These are phyloP conservation scores for Anarrhichthys ocellatus DNA, from an alignment of 2,113 vertebrate species.

Conservation along the genomic window DNA sequence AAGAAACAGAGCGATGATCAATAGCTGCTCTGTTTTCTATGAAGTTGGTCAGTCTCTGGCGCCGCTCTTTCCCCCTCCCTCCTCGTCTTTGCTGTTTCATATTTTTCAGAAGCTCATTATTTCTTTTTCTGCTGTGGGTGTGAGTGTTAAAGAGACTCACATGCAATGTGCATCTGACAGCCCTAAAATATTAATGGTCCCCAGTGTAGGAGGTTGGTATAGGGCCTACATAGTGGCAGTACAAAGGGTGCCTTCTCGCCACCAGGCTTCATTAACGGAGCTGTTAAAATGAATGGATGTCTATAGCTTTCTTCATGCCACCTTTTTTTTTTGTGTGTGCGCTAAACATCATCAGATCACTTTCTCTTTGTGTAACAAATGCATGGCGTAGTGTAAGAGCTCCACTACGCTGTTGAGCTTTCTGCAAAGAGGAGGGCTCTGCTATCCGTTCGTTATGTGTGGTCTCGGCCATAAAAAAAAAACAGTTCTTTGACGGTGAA, in stretches of 20 bases:
- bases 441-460: slow-evolving; percentile 95
- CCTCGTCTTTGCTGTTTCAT: slow-evolving; percentile 68
- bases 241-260: slow-evolving; percentile 81
- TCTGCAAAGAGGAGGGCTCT: slow-evolving; percentile 79
- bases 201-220: slow-evolving; percentile 81
- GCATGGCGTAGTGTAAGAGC: neutral
- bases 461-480: slow-evolving; percentile 92
- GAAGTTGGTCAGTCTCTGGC: slow-evolving; percentile 72
- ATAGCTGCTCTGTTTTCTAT: slow-evolving; percentile 79
- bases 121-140: slow-evolving; percentile 80
- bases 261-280: slow-evolving; percentile 82
- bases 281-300: slow-evolving; percentile 78
- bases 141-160: slow-evolving; percentile 78
- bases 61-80: slow-evolving; percentile 46
- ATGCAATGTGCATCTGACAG: slow-evolving; percentile 79
- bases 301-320: slow-evolving; percentile 56
- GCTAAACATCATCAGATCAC: slow-evolving; percentile 68
- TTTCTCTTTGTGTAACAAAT: slow-evolving; percentile 44
- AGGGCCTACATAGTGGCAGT: slow-evolving; percentile 80
- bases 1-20: slow-evolving; percentile 78
- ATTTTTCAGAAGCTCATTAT: slow-evolving; percentile 84
- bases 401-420: slow-evolving; percentile 35
- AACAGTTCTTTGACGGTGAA: slow-evolving; percentile 91
- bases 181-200: slow-evolving; percentile 84
- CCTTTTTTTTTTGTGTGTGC: slow-evolving; percentile 25